A percentile compares a stretch with the other conserved stretches of the same genome.
Conservation (phyloP, 2,888 invertebrate genomes). For the Mongoloraphidia duomilia region DNA sequence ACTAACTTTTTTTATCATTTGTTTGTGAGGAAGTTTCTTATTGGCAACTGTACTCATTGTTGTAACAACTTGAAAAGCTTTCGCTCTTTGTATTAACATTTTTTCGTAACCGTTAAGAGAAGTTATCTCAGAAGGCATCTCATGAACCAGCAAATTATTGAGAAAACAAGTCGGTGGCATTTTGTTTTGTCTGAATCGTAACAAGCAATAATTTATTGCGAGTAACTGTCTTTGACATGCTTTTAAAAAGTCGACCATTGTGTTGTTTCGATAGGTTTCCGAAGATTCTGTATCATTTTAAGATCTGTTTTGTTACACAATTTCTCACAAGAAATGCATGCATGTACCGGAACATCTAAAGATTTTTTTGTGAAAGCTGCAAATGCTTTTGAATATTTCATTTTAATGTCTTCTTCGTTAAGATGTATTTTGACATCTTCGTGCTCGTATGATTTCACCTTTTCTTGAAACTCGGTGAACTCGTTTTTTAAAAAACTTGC, state of each 20-base stretch:
- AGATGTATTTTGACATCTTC: constrained; percentile 10
- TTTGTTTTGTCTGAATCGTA: constrained; percentile 12
- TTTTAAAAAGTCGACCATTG: constrained; percentile 9
- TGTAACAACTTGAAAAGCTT: constrained; percentile 23
- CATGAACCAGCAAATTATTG: constrained; percentile 15
- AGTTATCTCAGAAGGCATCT: constrained; percentile 12
- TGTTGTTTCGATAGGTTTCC: constrained; percentile 7
- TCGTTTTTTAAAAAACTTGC: too few species aligned
- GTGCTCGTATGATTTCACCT: too few species aligned
- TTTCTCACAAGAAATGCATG: constrained; percentile 15
- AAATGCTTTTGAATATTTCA: constrained; percentile 11
- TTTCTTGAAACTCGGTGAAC: too few species aligned
- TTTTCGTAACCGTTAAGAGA: constrained; percentile 17
- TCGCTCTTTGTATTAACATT: constrained; percentile 20
- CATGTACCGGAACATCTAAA: constrained; percentile 10
- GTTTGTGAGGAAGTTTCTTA: constrained; percentile 16
- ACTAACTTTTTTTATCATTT: constrained; percentile 8
- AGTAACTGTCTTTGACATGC: too few species aligned
- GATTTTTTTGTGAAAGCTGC: constrained; percentile 10
- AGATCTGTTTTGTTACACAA: constrained; percentile 12
- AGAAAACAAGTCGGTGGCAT: constrained; percentile 18
- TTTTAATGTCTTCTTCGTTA: constrained; percentile 11
- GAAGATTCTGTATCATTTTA: constrained; percentile 5
- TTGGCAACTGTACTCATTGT: constrained; percentile 21
- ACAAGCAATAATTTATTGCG: constrained; percentile 8